Evolutionary conservation across 1,140 invertebrate genomes (phyloP).

Genomic region (Brachionus plicatilis): DNA sequence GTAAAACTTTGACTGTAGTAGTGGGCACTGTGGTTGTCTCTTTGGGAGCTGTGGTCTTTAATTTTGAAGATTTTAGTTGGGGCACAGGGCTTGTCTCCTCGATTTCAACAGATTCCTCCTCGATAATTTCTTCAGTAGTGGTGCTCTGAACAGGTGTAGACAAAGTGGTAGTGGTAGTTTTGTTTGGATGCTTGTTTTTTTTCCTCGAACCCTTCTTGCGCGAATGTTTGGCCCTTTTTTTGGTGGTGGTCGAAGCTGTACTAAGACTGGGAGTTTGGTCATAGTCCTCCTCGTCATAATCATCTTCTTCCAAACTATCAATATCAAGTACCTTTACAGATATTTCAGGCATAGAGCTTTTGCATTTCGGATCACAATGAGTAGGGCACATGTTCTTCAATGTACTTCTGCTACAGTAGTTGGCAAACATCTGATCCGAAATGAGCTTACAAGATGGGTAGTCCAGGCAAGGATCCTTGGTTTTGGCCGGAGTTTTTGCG

Average conservation of each 20-base stretch:
- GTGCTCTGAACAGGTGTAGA: background rate
- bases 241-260: background rate
- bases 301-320: constrained; percentile 5
- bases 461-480: constrained; percentile 6
- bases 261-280: background rate
- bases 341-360: background rate
- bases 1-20: background rate
- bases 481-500: background rate
- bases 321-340: background rate
- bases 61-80: background rate
- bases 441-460: constrained; percentile 39
- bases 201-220: background rate
- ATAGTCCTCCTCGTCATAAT: background rate
- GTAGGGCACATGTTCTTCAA: constrained; percentile 32
- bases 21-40: background rate
- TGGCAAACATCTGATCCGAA: constrained; percentile 32
- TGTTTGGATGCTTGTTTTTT: background rate
- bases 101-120: background rate
- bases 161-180: background rate
- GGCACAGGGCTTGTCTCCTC: background rate
- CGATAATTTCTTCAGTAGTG: background rate
- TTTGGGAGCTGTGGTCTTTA: background rate
- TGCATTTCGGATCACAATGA: constrained; percentile 26
- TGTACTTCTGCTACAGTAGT: constrained; percentile 23
- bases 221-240: background rate